Conservation (phyloP, 2,888 invertebrate species). For the Drosophila suboccidentalis region DNA sequence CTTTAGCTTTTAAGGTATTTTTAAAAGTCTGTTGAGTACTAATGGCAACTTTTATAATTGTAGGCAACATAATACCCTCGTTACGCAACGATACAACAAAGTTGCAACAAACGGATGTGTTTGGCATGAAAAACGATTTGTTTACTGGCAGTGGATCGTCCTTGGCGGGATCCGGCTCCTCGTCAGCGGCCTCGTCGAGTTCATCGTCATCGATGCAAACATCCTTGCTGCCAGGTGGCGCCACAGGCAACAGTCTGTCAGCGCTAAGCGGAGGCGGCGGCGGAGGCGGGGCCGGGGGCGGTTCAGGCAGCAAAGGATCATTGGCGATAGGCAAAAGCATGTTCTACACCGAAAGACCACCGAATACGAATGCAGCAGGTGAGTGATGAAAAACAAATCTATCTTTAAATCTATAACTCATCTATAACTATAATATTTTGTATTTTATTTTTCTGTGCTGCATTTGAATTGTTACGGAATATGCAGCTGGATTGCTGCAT, state of each 20-base stretch:
- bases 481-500: constrained; percentile 55
- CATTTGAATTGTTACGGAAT: constrained; percentile 10
- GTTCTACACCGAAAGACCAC: constrained; percentile 85
- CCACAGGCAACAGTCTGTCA: constrained; percentile 73
- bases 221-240: constrained; percentile 69
- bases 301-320: constrained; percentile 77
- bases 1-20: too few species aligned
- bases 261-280: constrained; percentile 64
- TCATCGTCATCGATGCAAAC: constrained; percentile 79
- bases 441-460: constrained; percentile 24
- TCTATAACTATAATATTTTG: background rate
- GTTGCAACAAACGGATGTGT: constrained; percentile 84
- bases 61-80: constrained; percentile 83
- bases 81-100: constrained; percentile 84
- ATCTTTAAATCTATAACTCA: background rate
- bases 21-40: too few species aligned
- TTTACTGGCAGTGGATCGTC: constrained; percentile 71
- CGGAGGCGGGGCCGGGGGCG: constrained; percentile 55
- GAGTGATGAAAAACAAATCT: constrained; percentile 41
- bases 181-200: constrained; percentile 69
- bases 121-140: constrained; percentile 84
- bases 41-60: background rate
- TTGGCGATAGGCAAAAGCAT: constrained; percentile 86
- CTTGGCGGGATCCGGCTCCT: constrained; percentile 67
- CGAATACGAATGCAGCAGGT: constrained; percentile 83